Conservation (phyloP, 1,140 invertebrate species). For the Heterodera schachtii region DNA sequence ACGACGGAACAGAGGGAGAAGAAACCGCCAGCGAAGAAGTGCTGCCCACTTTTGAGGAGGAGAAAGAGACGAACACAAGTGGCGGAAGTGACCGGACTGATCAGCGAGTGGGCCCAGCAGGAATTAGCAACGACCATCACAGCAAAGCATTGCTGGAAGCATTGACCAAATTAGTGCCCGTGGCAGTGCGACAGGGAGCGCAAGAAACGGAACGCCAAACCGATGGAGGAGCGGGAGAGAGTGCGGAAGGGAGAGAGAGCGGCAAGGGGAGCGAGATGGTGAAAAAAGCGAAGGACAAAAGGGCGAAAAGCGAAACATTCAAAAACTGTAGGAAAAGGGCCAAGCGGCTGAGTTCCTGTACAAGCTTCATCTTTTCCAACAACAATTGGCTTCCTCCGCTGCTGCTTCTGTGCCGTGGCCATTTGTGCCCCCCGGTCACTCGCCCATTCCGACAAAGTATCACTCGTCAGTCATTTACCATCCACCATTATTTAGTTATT, state of each 20-base stretch:
- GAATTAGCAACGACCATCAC: neutral
- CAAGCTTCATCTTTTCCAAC: conserved; percentile 4
- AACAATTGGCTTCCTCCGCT: conserved; percentile 3
- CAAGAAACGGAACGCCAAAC: neutral
- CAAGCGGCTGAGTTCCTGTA: neutral
- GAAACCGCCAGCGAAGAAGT: conserved; percentile 19
- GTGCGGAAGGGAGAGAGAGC: neutral
- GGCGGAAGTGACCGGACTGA: neutral
- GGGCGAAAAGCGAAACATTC: neutral
- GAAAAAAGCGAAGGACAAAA: neutral
- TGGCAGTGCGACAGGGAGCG: neutral
- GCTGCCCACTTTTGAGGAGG: conserved; percentile 15
- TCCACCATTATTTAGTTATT: neutral
- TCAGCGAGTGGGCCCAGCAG: neutral
- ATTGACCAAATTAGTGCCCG: conserved; percentile 6
- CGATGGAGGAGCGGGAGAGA: neutral
- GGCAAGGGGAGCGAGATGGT: neutral
- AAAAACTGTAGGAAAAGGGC: conserved; percentile 1
- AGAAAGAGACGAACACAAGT: neutral
- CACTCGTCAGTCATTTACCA: neutral
- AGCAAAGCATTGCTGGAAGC: conserved; percentile 21
- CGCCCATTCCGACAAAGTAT: neutral
- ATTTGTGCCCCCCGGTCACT: neutral
- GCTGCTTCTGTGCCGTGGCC: conserved; percentile 2
- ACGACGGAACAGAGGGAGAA: neutral